Evolutionary conservation across 2,797 vertebrate species (phyloP).

Genomic region (Lateolabrax maculatus): DNA sequence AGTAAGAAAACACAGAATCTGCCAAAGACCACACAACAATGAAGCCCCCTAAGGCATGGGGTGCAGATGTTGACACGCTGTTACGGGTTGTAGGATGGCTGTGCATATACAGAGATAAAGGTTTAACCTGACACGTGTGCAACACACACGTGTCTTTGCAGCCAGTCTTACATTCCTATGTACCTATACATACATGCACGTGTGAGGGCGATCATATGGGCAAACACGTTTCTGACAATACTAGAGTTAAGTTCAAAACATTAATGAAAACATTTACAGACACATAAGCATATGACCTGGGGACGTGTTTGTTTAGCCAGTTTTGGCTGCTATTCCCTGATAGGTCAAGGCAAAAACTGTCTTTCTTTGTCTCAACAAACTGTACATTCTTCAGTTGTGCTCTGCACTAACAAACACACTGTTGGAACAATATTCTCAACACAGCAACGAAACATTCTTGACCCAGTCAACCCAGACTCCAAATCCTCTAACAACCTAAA

Average conservation of each 20-base stretch:
- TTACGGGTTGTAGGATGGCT: conserved; percentile 28
- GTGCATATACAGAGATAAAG: conserved; percentile 55
- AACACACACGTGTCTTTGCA: conserved; percentile 14
- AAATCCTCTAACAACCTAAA: conserved; percentile 48
- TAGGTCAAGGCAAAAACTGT: conserved; percentile 1
- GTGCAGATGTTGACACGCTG: conserved; percentile 62
- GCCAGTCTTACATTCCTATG: background rate
- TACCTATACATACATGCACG: conserved; percentile 6
- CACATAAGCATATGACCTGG: background rate
- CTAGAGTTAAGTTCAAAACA: background rate
- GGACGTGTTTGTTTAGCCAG: conserved; percentile 3
- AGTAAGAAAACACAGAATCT: conserved; percentile 64
- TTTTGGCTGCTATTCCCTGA: conserved; percentile 11
- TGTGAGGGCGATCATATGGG: conserved; percentile 30
- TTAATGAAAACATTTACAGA: conserved; percentile 23
- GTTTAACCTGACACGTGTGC: conserved; percentile 38
- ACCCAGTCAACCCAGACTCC: conserved; percentile 41
- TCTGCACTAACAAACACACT: conserved; percentile 53
- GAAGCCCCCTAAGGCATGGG: conserved; percentile 23
- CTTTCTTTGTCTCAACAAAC: conserved; percentile 49
- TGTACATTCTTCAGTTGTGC: conserved; percentile 31
- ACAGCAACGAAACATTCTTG: conserved; percentile 51
- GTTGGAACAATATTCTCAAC: conserved; percentile 48
- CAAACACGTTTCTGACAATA: conserved; percentile 18
- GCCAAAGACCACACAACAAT: conserved; percentile 58